Evolutionary conservation across 2,888 invertebrate genomes (phyloP).

Genomic region (Hirtodrosophila confusa): DNA sequence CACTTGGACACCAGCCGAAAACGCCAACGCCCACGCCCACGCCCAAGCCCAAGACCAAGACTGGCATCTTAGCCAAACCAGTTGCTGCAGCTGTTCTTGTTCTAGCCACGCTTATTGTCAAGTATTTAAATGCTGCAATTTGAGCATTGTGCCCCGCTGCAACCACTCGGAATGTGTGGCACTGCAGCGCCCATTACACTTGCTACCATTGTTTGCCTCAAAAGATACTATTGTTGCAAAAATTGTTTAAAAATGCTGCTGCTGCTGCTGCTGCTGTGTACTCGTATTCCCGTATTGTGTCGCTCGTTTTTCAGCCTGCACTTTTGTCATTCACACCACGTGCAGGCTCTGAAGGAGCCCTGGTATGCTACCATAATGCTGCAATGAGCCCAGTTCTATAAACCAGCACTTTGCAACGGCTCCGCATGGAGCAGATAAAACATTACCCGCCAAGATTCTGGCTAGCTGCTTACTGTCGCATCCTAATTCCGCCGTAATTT

Average conservation of each 20-base stretch:
- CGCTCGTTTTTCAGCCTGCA: conserved; percentile 22
- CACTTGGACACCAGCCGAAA: conserved; percentile 25
- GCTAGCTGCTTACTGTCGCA: no score
- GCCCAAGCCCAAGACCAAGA: conserved; percentile 5
- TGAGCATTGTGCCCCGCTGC: conserved; percentile 43
- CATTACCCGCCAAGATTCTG: no score
- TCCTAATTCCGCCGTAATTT: no score
- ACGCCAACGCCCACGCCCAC: neutral
- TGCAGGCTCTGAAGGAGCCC: conserved; percentile 28
- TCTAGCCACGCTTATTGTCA: conserved; percentile 58
- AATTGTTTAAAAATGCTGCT: conserved; percentile 48
- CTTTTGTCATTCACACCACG: conserved; percentile 59
- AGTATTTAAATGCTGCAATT: conserved; percentile 77
- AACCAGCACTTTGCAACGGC: no score
- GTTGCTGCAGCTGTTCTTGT: conserved; percentile 35
- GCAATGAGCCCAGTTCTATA: neutral
- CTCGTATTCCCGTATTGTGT: conserved; percentile 3
- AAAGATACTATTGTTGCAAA: conserved; percentile 55
- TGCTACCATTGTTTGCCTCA: conserved; percentile 59
- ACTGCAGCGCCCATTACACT: conserved; percentile 59
- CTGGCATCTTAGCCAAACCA: conserved; percentile 38
- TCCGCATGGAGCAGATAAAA: no score
- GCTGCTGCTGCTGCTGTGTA: conserved; percentile 20
- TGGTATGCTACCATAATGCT: neutral
- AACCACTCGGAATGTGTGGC: conserved; percentile 58